Conservation (phyloP, 1,140 invertebrate species). For the Ceratina calcarata region DNA sequence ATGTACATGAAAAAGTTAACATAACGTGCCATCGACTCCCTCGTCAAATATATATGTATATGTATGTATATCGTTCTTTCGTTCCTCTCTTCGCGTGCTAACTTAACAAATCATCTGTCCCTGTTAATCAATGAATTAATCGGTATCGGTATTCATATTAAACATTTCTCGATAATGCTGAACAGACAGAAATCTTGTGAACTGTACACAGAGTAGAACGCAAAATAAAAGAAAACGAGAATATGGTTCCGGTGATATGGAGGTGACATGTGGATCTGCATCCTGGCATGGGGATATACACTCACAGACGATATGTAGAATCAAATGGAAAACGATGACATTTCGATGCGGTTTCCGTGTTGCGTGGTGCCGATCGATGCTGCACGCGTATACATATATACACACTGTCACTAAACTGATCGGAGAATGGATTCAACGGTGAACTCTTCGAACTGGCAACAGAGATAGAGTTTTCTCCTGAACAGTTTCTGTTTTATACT, state of each 20-base stretch:
- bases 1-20: conserved; percentile 67
- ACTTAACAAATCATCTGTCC: conserved; percentile 59
- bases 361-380: neutral
- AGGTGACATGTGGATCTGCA: conserved; percentile 45
- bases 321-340: conserved; percentile 60
- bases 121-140: conserved; percentile 17
- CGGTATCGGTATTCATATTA: conserved; percentile 25
- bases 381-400: neutral
- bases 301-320: conserved; percentile 59
- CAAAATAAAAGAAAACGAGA: conserved; percentile 57
- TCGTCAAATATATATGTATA: conserved; percentile 62
- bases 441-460: neutral
- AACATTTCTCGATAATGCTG: conserved; percentile 40
- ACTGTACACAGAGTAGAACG: conserved; percentile 56
- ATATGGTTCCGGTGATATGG: conserved; percentile 34
- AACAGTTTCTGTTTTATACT: neutral
- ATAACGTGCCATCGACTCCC: conserved; percentile 76
- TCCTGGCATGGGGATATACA: conserved; percentile 24
- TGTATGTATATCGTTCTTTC: conserved; percentile 66
- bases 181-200: conserved; percentile 27
- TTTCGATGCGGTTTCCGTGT: conserved; percentile 38
- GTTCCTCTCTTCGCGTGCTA: neutral
- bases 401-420: neutral
- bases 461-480: no score
- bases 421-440: neutral